phyloP scores from a whole-genome alignment of 2,797 vertebrate species.

The Mormyrops boulengeri region DNA sequence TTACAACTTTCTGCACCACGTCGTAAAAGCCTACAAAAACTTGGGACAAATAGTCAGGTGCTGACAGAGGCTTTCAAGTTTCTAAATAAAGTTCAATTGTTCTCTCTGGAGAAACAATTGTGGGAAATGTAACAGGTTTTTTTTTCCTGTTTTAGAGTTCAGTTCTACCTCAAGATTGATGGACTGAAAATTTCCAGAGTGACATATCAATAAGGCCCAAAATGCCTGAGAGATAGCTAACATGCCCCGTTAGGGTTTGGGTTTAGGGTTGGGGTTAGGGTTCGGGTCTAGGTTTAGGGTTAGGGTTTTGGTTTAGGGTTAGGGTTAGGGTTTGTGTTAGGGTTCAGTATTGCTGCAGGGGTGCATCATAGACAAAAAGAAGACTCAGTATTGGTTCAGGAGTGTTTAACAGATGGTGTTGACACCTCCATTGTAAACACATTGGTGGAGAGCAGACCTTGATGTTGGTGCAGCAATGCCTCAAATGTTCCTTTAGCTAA shows the following conservation, averaged over 20 bases:
- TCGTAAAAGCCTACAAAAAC: neutral
- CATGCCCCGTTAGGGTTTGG: neutral
- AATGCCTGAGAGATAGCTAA: neutral
- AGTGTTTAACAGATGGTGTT: neutral
- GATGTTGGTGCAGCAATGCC: neutral
- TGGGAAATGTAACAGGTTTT: neutral
- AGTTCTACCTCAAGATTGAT: neutral
- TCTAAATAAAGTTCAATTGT: neutral
- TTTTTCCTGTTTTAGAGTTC: neutral
- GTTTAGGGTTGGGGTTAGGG: too few relatives aligned
- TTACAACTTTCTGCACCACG: neutral
- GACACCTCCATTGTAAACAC: neutral
- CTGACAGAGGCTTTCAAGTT: neutral
- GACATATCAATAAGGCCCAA: neutral
- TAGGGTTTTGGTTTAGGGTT: neutral
- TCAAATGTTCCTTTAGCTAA: neutral
- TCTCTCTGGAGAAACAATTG: neutral
- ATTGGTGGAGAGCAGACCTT: neutral
- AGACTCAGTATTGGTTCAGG: neutral
- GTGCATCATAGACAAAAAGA: neutral
- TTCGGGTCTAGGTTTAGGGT: neutral
- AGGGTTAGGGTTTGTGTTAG: neutral
- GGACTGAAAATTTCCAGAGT: neutral
- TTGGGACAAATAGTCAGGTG: neutral
- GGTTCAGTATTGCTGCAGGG: neutral